Conservation (phyloP, 2,113 vertebrate genomes). For the Chelonoidis abingdonii region DNA sequence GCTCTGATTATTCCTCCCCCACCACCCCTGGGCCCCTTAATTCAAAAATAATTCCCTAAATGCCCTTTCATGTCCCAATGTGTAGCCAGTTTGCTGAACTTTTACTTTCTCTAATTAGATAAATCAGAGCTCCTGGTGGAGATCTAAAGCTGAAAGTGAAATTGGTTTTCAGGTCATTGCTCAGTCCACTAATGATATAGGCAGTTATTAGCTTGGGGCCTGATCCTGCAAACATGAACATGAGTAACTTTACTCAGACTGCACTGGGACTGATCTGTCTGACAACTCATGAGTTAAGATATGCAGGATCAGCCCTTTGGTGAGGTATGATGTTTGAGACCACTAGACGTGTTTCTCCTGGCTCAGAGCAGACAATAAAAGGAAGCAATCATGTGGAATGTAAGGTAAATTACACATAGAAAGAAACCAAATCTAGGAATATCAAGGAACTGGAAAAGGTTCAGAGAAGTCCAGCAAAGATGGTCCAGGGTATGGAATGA, state of each 20-base stretch:
- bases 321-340: background rate
- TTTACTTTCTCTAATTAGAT: background rate
- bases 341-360: background rate
- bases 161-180: background rate
- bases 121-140: slow-evolving; percentile 29
- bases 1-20: background rate
- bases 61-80: background rate
- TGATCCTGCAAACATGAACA: background rate
- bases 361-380: background rate
- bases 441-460: background rate
- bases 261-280: no score
- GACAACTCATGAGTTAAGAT: background rate
- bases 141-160: slow-evolving; percentile 11
- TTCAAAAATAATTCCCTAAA: slow-evolving; percentile 33
- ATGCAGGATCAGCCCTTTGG: background rate
- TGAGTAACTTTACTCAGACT: background rate
- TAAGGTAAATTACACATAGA: background rate
- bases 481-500: background rate
- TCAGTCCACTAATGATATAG: background rate
- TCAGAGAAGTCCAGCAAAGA: background rate
- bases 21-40: background rate
- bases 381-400: background rate
- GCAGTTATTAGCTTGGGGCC: background rate
- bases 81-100: background rate
- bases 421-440: background rate